Base-by-base conservation (phyloP, 2,113 vertebrate genomes). In the Irena cyanogastra region DNA sequence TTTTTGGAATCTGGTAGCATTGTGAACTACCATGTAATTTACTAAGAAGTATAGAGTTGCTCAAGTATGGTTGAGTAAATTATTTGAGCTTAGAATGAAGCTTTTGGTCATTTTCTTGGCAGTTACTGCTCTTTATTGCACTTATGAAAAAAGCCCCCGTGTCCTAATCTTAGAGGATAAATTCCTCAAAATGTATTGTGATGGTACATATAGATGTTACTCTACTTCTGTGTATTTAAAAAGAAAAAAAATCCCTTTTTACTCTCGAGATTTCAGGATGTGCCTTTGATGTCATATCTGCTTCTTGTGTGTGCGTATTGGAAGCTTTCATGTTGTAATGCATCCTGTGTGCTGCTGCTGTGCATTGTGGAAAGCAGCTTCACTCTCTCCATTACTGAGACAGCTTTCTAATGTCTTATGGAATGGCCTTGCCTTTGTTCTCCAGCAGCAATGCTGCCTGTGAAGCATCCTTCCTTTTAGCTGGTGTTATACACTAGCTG, bases 111-210 rank as follows among this genome's bases (percentile, higher is more conserved):
- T 35, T 49, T 83, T 44, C 9, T 82, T 87, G 45, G 26, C 14
- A 22, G 12, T 76, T 84, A 75, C 20, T 79, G 41, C 26, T 18
- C 10, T 90, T 44, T 71, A 33, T 37, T 78, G 17, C 6, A 33
- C 4, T 64, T 37, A 16, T 16, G 9, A 39, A 37, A 63, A 9
- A 31, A 39, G 13, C 3, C 1, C 1, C 17, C 3, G 0, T 26
- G 14, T 50, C 60, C 75, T 77, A 16, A 60, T 83, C 33, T 81
- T 70, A 2, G 12, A 90, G 42, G 30, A 69, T 35, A 54, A 80
- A 83, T 66, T 10, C 11, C 7, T 71, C 22, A 14, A 39, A 81
- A 1, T 4, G 0, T 86, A 10, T 80, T 78, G 21, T 63, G 18
- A 33, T 87, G 24, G n/a, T 47, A 30, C 30, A 9, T 59, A 10